Evolutionary conservation across 2,113 vertebrate genomes (phyloP).

Genomic region (Chlamydotis undulata): DNA sequence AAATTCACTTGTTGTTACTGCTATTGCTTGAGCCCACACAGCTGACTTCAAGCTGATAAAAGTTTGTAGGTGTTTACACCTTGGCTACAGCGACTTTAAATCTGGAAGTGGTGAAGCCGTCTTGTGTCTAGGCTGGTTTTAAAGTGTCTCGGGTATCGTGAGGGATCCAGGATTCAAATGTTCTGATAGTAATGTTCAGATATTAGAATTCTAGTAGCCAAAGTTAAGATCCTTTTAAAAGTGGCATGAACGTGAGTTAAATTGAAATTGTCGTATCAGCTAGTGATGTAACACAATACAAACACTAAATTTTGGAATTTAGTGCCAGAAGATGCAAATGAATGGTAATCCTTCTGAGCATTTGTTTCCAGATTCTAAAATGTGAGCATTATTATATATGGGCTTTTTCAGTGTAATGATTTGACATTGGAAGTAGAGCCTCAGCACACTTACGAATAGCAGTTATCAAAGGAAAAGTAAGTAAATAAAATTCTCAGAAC

Average conservation of each 20-base stretch:
- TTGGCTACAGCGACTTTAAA: background rate
- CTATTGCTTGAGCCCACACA: background rate
- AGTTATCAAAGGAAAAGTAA: background rate
- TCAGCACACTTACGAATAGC: rapidly evolving
- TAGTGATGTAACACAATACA: background rate
- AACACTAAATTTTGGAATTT: background rate
- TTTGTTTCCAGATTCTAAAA: background rate
- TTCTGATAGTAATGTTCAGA: background rate
- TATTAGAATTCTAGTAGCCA: background rate
- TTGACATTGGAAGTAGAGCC: background rate
- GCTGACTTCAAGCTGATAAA: background rate
- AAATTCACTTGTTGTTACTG: background rate
- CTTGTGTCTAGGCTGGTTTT: background rate
- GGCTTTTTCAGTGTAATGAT: background rate
- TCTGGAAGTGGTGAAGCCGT: background rate
- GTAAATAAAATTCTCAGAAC: rapidly evolving
- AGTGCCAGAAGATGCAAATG: background rate
- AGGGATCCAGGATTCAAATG: background rate
- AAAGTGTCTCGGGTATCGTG: rapidly evolving
- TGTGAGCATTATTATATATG: rapidly evolving
- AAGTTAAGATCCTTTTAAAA: background rate
- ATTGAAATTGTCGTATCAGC: background rate
- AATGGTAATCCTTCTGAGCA: background rate
- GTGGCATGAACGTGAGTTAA: rapidly evolving
- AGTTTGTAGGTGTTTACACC: background rate